Conservation (phyloP, 2,888 invertebrate species). For the Hydrotaea cyrtoneurina region DNA sequence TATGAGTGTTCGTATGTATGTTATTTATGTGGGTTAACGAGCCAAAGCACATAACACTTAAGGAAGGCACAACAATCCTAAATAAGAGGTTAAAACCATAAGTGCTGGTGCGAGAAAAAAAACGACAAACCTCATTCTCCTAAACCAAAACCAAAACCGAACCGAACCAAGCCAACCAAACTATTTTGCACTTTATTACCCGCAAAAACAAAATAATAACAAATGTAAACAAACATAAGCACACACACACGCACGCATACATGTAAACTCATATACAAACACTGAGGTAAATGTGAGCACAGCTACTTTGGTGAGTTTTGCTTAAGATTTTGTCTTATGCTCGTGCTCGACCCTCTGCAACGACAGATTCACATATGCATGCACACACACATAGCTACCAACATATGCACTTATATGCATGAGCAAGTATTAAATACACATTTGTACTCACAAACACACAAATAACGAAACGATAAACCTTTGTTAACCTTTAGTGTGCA, state of each 20-base stretch:
- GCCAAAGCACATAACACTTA: conserved; percentile 44
- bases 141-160: conserved; percentile 25
- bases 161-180: conserved; percentile 41
- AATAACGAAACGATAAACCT: background rate
- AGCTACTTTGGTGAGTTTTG: conserved; percentile 19
- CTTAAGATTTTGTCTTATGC: conserved; percentile 31
- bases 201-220: conserved; percentile 32
- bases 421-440: background rate
- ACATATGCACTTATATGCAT: conserved; percentile 44
- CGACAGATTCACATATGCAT: conserved; percentile 6
- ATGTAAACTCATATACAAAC: background rate
- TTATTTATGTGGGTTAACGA: conserved; percentile 57
- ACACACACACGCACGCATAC: conserved; percentile 1
- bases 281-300: background rate
- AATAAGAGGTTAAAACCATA: conserved; percentile 60
- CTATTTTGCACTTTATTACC: conserved; percentile 60
- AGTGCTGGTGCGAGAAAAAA: conserved; percentile 32
- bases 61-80: conserved; percentile 51
- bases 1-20: conserved; percentile 25
- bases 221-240: conserved; percentile 32
- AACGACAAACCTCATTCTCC: conserved; percentile 15
- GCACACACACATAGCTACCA: conserved; percentile 42
- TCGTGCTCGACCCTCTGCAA: conserved; percentile 19
- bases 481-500: conserved; percentile 26
- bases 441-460: background rate